Evolutionary conservation across 92 coral and sea anemone genomes (phyloP), one percentile per base, ranked within the genome.

Genomic region (Zoanthus gigantus): DNA sequence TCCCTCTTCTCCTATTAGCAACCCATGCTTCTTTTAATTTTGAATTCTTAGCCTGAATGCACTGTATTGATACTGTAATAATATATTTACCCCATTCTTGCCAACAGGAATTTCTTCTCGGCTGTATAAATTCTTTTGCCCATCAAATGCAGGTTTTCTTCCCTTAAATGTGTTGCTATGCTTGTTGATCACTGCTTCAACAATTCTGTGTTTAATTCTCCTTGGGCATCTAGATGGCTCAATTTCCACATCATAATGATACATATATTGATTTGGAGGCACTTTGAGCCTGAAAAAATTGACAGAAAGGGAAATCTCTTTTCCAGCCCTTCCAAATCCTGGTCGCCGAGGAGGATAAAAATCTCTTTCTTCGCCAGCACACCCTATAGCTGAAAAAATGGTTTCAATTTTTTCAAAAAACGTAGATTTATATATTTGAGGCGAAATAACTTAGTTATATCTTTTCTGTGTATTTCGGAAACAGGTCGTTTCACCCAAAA

Each of bases 121-220:
- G 52, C 97, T 89, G 84, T 94, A 94, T 10, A 96, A 61, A 53
- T 94, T 94, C 84, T 76, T 94, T 44, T 85, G 88, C 4, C 98
- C 98, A 92, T 96, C 98, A 89, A 92, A 96, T 23, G 96, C 98
- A 8, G 98, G 98, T 12, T 72, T 52, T n/a, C 82, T 92, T 30
- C 93, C 83, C 10, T 83, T 77, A 75, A 96, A 96, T 2, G 71
- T 74, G 1, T 78, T 72, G 8, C 80, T 69, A 71, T 92, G 91
- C 77, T 68, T 88, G 4, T 77, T 11, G 6, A 94, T 65, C 56
- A 94, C 92, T 14, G 72, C 46, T 31, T 92, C 83, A 5, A 96
- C 90, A 53, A 96, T 91, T 31, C 93, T 92, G 74, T 95, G 90
- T 77, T 93, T 92, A 11, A 92, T 91, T n/a, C 78, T 1, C 50